These are phyloP conservation scores for Belgica antarctica DNA, from an alignment of 2,888 invertebrate species.

Conservation along the genomic window DNA sequence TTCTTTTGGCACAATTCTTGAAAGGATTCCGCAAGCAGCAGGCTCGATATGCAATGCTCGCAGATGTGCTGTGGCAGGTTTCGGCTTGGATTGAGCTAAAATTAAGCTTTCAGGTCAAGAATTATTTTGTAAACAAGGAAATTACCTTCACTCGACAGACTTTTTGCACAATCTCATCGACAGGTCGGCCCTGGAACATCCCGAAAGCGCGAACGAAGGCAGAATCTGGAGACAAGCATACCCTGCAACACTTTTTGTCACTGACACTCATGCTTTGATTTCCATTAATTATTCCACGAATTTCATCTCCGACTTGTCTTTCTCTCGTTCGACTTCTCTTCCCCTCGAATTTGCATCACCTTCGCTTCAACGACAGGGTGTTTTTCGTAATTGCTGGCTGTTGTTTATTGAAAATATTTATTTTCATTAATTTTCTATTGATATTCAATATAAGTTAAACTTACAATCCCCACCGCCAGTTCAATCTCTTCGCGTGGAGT, in stretches of 20 bases:
- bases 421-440: too few species aligned
- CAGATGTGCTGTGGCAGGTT: conserved; percentile 4
- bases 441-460: too few species aligned
- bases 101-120: not conserved
- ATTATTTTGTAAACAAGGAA: not conserved
- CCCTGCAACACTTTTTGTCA: not conserved
- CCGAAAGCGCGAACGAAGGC: not conserved
- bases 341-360: too few species aligned
- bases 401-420: too few species aligned
- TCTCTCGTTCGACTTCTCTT: too few species aligned
- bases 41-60: not conserved
- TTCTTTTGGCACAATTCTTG: not conserved
- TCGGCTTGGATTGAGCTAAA: not conserved
- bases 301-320: too few species aligned
- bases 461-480: too few species aligned
- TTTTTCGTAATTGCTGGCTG: too few species aligned
- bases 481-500: too few species aligned
- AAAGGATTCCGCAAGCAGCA: not conserved
- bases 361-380: too few species aligned
- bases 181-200: not conserved
- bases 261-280: not conserved
- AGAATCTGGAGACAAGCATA: not conserved
- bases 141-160: not conserved
- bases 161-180: not conserved
- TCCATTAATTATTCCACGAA: too few species aligned